Base-by-base conservation (phyloP, 2,888 invertebrate species). In the Cerastis rubricosa region DNA sequence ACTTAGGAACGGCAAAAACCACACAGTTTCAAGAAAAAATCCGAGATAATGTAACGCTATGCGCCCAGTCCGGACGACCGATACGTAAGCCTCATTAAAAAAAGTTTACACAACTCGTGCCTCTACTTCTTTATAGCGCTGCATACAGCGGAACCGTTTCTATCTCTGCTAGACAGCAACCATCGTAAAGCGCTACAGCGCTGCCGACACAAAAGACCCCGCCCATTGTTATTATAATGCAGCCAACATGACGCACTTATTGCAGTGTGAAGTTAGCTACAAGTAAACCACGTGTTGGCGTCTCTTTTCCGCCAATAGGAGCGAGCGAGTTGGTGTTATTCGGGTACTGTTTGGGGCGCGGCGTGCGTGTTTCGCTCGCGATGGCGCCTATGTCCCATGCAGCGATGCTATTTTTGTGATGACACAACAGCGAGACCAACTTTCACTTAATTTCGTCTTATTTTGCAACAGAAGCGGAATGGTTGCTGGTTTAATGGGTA, bases 181-280 rank as follows among this genome's bases (percentile, higher is more conserved):
- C 19, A 66, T 65, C 4, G n/a, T 76, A 47, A 86, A 93, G 93
- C 95, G 93, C 90, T 94, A 63, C 49, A 93, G 80, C 89, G 93
- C 94, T 93, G 75, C 11, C 19, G 6, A 4, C 14, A 67, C 86
- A 57, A 51, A 57, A 85, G 77, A 86, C 92, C 91, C 93, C 94
- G 88, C 94, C 95, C 94, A 96, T 96, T 96, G 96, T 96, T 96
- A 95, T 96, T 95, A 94, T 94, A 96, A 94, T 95, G 95, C 94
- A 94, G 95, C 96, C 96, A 96, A 96, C 96, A 95, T 96, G 92
- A 95, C 95, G 94, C 93, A 93, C 91, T 82, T 77, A 93, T 90
- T 91, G 89, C 91, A 92, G 85, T 88, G 91, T 93, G 96, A 96
- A 96, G 94, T 90, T 94, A 89, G 92, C 83, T 19, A 80, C 90